These are phyloP conservation scores for Cyprinodon tularosa DNA, from an alignment of 2,113 vertebrate species.

Conservation along the genomic window DNA sequence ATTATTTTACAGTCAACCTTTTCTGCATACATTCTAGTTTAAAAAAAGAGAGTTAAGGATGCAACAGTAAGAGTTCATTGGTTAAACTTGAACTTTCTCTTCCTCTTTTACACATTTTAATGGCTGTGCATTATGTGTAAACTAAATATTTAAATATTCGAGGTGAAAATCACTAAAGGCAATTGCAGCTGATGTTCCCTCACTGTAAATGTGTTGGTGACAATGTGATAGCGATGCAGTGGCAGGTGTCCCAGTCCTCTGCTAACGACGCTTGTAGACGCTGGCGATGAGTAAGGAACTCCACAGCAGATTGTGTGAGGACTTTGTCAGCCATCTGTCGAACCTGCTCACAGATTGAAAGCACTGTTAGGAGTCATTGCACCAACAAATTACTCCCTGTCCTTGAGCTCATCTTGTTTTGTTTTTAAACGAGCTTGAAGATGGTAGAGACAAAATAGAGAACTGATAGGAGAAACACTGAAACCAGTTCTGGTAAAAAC, in stretches of 20 bases:
- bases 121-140: background rate
- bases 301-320: background rate
- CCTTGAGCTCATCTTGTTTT: background rate
- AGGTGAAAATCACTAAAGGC: background rate
- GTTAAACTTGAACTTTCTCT: no score
- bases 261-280: background rate
- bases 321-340: background rate
- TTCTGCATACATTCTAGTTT: no score
- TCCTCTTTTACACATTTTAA: no score
- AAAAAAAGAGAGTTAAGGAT: no score
- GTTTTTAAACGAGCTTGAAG: background rate
- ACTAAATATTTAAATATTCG: background rate
- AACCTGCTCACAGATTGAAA: slow-evolving; percentile 22
- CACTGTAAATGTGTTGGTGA: background rate
- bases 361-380: slow-evolving; percentile 1
- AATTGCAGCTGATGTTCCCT: background rate
- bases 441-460: no score
- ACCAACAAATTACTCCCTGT: background rate
- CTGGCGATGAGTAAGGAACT: background rate
- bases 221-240: background rate
- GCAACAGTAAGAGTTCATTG: no score
- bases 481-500: background rate
- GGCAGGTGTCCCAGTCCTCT: background rate
- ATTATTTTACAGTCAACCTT: no score
- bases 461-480: background rate